These are phyloP conservation scores for Mionectes olivaceus DNA, from an alignment of 2,797 vertebrate species.

Conservation along the genomic window DNA sequence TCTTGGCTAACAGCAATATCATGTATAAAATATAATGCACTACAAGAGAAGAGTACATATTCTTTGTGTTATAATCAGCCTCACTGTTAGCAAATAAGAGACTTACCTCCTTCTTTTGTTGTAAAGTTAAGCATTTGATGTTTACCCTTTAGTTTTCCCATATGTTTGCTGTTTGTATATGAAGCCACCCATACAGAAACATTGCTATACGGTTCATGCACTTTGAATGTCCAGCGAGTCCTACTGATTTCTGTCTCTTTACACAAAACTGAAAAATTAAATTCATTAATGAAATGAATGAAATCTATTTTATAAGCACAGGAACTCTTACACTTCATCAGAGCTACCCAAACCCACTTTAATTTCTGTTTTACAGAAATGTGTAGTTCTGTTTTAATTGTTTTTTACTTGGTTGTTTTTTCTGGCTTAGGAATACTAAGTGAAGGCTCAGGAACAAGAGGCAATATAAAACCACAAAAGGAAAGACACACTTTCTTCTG, in stretches of 20 bases:
- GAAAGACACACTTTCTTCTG: not conserved
- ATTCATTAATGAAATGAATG: not conserved
- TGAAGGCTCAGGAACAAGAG: not conserved
- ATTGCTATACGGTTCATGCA: rapidly evolving
- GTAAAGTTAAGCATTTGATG: rapidly evolving
- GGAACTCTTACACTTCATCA: not conserved
- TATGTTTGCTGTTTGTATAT: rapidly evolving
- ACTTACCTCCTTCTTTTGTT: not conserved
- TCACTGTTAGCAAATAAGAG: not conserved
- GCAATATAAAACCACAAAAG: not conserved
- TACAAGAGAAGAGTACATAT: not conserved
- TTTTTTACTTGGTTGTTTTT: not conserved
- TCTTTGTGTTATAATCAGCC: not conserved
- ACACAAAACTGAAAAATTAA: rapidly evolving
- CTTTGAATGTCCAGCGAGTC: rapidly evolving
- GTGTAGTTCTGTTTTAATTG: not conserved
- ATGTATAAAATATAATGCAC: not conserved
- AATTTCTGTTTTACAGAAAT: not conserved
- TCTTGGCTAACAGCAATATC: not conserved
- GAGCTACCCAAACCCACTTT: not conserved
- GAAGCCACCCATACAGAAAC: not conserved
- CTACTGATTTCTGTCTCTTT: rapidly evolving
- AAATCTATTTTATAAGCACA: not conserved
- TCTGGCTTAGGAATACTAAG: not conserved
- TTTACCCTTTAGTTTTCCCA: rapidly evolving